Base-by-base conservation (phyloP, 2,888 invertebrate genomes). In the Xestia xanthographa region DNA sequence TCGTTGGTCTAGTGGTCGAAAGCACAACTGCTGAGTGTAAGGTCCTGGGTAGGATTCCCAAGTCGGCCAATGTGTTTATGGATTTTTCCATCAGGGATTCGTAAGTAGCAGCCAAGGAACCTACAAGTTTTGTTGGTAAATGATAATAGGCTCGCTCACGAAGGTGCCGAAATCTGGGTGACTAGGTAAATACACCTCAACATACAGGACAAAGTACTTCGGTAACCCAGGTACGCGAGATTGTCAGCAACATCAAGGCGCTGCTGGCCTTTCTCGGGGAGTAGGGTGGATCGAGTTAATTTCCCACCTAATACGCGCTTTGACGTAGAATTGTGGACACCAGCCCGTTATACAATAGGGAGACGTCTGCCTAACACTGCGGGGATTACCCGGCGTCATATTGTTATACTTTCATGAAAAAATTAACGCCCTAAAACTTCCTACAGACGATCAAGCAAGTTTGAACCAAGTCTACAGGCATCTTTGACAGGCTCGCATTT, bases 381-480 rank as follows among this genome's bases (percentile, higher is more conserved):
- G 8, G 17, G 29, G 58, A 58, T 29, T 58, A 58, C 26, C 26
- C 56, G 17, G 26, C 17, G 26, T 58, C 6, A 26, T n/a, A 41
- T 41, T 41, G 5, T 12, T 53, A n/a, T 3, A 22, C 2, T 50
- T 41, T 5, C 5, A 5, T 11, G 11, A 4, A 53, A n/a, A 53
- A 48, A 34, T 26, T 6, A 14, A 50, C 45, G 8, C n/a, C 20
- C 20, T 43, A 29, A 79, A 38, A 50, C 5, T 72, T 50, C 11
- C 26, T 38, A 56, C 38, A 66, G 43, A n/a, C 58, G 50, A 43
- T 62, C 26, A 56, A 17, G 29, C n/a, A 65, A 56, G 56, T 67
- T 66, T 48, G 26, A 38, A 50, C 6, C 12, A n/a, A 43, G 70
- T 20, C 4, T 38, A 26, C 20, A 53, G 22, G 8, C 26, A 53